Percentiles rank a stretch among this genome's conserved stretches.
Conservation (phyloP, 2,113 vertebrate genomes). For the Eulacestoma nigropectus region DNA sequence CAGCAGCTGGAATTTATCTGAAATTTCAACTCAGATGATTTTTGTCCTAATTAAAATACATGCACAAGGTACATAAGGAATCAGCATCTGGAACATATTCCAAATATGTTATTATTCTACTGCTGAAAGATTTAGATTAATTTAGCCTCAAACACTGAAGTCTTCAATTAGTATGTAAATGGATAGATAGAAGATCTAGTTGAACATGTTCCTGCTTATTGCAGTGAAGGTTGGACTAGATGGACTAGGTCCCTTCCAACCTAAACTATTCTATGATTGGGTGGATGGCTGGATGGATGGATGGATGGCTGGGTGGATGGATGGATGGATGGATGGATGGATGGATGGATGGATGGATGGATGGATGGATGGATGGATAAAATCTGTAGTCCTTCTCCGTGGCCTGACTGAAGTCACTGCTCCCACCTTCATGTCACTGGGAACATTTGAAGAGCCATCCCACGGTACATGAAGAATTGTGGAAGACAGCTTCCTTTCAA, state of each 20-base stretch:
- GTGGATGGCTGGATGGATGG: background rate
- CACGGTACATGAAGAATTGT: background rate
- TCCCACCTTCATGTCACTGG: background rate
- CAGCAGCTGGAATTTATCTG: background rate
- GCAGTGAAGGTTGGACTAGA: too few relatives aligned
- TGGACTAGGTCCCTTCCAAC: background rate
- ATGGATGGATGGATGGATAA: background rate
- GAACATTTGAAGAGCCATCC: background rate
- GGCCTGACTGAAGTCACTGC: background rate
- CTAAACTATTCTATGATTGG: background rate
- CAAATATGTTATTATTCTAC: background rate
- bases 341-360: too few relatives aligned
- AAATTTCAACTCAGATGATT: background rate
- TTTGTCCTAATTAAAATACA: background rate
- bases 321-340: background rate
- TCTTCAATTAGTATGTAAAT: background rate
- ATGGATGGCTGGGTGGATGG: background rate
- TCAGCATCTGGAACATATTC: background rate
- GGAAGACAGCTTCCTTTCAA: background rate
- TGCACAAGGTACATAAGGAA: background rate
- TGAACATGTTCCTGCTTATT: background rate
- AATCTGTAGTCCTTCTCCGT: background rate
- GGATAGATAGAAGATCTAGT: background rate
- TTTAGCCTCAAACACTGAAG: background rate
- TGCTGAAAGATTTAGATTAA: background rate